Conservation (phyloP, 1,140 invertebrate genomes). For the Drosophila aff. region DNA sequence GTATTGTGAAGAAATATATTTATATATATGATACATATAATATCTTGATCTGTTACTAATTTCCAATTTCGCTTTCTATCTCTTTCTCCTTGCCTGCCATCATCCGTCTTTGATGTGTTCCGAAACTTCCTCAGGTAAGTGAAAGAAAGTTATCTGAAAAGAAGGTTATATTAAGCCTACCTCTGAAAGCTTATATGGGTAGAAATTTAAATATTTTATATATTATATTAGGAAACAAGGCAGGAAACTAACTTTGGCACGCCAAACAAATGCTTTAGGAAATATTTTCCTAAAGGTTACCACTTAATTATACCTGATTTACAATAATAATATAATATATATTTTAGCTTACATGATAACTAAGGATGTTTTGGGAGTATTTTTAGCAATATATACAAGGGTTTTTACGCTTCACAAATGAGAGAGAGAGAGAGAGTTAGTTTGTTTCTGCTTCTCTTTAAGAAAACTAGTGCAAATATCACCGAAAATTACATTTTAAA, state of each 20-base stretch:
- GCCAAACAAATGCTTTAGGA: too few relatives aligned
- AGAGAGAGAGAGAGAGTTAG: too few relatives aligned
- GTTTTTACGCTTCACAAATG: too few relatives aligned
- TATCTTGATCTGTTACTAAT: not conserved
- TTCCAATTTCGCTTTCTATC: not conserved
- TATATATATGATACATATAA: not conserved
- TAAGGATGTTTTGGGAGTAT: too few relatives aligned
- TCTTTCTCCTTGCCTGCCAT: not conserved
- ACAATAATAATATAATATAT: not conserved
- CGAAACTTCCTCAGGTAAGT: not conserved
- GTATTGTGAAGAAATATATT: slow-evolving; percentile 1
- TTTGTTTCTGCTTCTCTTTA: too few relatives aligned
- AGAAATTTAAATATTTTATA: too few relatives aligned
- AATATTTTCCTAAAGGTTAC: not conserved
- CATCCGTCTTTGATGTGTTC: not conserved
- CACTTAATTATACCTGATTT: not conserved
- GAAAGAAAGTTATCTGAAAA: not conserved
- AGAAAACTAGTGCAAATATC: too few relatives aligned
- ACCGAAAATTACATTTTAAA: too few relatives aligned
- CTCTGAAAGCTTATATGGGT: not conserved
- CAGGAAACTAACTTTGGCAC: too few relatives aligned
- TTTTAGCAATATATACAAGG: too few relatives aligned
- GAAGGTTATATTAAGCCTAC: not conserved
- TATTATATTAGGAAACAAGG: too few relatives aligned
- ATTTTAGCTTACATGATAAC: too few relatives aligned